Conservation (phyloP, 1,140 invertebrate genomes). For the Sycobia sp. region DNA sequence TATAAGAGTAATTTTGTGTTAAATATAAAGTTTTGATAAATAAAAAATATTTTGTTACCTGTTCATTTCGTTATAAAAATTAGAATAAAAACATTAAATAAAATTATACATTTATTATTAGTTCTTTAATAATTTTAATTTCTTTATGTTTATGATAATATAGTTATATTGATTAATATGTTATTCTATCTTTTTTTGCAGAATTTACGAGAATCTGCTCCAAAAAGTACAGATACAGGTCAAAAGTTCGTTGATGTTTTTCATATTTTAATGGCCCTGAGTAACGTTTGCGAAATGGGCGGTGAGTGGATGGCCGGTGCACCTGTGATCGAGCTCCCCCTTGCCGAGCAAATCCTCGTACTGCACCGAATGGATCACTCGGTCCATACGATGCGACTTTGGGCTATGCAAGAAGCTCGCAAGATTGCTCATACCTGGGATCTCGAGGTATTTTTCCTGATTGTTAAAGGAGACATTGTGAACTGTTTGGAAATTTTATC, state of each 20-base stretch:
- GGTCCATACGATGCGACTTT: conserved; percentile 74
- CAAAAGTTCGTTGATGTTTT: conserved; percentile 69
- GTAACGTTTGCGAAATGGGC: conserved; percentile 72
- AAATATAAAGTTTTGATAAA: too few relatives aligned
- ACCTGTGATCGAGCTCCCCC: conserved; percentile 71
- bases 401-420: conserved; percentile 72
- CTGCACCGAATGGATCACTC: conserved; percentile 80
- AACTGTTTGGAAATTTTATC: conserved; percentile 70
- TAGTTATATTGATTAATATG: too few relatives aligned
- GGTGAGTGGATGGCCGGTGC: conserved; percentile 70
- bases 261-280: conserved; percentile 67
- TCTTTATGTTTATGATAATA: too few relatives aligned
- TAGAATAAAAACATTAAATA: too few relatives aligned
- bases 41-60: too few relatives aligned
- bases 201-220: not conserved
- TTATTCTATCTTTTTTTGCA: not conserved
- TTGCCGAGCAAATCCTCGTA: conserved; percentile 80
- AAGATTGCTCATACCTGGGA: conserved; percentile 75
- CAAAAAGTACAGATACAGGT: conserved; percentile 66
- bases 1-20: too few relatives aligned
- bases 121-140: too few relatives aligned
- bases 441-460: conserved; percentile 70
- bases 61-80: too few relatives aligned
- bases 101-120: too few relatives aligned
- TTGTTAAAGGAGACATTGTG: conserved; percentile 67